These are phyloP conservation scores for Cossypha dichroa DNA, from an alignment of 2,797 vertebrate genomes.

Conservation along the genomic window DNA sequence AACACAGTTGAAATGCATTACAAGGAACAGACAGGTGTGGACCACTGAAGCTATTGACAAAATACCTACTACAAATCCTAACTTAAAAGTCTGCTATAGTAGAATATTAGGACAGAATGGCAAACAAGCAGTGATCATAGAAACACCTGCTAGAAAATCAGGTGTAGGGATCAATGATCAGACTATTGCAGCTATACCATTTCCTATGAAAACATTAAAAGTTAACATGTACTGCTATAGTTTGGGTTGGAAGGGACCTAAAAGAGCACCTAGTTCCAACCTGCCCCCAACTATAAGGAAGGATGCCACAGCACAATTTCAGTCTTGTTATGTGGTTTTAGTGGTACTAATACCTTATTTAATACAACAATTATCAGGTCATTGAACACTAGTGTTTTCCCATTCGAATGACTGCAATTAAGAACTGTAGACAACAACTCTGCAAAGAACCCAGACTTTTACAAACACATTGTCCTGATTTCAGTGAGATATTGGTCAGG, in stretches of 20 bases:
- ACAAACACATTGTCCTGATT: background rate
- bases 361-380: background rate
- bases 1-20: background rate
- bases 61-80: background rate
- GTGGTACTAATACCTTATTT: background rate
- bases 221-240: background rate
- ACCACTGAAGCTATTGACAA: background rate
- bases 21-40: background rate
- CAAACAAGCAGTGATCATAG: conserved; percentile 29
- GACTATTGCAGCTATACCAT: background rate
- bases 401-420: background rate
- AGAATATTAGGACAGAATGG: background rate
- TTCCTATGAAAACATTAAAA: background rate
- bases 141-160: background rate
- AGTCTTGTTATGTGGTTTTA: background rate
- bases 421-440: background rate
- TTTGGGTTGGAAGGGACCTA: background rate
- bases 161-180: background rate
- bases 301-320: background rate
- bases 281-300: accelerated
- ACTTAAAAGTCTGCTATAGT: background rate
- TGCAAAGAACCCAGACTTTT: background rate
- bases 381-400: background rate
- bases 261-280: background rate
- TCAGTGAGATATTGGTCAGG: background rate